Conservation (phyloP, 2,888 invertebrate genomes). For the Lepidochrysops patricia region DNA sequence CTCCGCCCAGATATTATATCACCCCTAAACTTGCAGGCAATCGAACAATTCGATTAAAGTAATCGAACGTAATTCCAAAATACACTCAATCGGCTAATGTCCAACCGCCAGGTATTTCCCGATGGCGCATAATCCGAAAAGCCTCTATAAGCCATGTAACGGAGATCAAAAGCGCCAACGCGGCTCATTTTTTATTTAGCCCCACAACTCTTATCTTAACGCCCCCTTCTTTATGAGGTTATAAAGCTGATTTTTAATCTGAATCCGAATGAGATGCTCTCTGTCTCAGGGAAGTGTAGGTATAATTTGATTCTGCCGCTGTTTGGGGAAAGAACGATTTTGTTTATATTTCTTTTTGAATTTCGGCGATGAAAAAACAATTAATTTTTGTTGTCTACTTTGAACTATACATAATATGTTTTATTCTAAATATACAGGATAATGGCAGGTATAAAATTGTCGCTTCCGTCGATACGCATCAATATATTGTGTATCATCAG, state of each 20-base stretch:
- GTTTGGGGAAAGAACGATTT: background rate
- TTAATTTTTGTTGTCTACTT: too few relatives aligned
- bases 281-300: background rate
- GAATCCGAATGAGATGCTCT: slow-evolving; percentile 23
- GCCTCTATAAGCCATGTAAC: slow-evolving; percentile 68
- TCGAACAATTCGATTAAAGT: too few relatives aligned
- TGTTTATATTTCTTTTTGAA: background rate
- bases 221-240: slow-evolving; percentile 68
- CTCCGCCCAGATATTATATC: too few relatives aligned
- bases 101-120: slow-evolving; percentile 58
- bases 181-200: slow-evolving; percentile 74
- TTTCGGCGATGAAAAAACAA: background rate
- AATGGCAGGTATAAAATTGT: too few relatives aligned
- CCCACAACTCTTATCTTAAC: slow-evolving; percentile 64
- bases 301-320: background rate
- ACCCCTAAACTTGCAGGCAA: too few relatives aligned
- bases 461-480: too few relatives aligned
- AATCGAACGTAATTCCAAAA: background rate
- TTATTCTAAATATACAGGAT: too few relatives aligned
- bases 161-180: slow-evolving; percentile 72
- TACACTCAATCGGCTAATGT: slow-evolving; percentile 62
- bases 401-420: too few relatives aligned
- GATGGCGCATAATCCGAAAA: slow-evolving; percentile 61
- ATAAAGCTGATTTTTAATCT: slow-evolving; percentile 75
- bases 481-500: too few relatives aligned